Evolutionary conservation across 2,113 vertebrate genomes (phyloP), one percentile per base, ranked within the genome.

Genomic region (Lepus timidus): DNA sequence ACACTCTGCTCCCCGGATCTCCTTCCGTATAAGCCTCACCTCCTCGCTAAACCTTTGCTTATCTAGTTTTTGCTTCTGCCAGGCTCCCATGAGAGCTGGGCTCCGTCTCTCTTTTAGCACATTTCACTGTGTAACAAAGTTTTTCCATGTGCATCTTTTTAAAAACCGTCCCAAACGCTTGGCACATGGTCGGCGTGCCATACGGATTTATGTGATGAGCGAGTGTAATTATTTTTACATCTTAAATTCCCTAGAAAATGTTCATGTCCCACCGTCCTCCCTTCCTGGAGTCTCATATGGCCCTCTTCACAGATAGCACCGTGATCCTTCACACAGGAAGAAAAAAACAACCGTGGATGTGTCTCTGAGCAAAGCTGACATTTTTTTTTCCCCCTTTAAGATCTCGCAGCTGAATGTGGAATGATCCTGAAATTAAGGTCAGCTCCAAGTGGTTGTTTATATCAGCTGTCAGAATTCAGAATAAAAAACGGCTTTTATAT

Each of bases 391-490:
- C 14, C 8, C 51, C 65, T 81, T 88, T 96, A 90, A 94, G 79
- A 81, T 93, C 44, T 88, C 78, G 11, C 49, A 44, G 23, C 58
- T 93, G 68, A 86, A 88, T 95, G 62, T 88, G 39, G 61, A 96
- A 90, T 93, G 79, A 96, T 95, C 90, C 78, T 74, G 73, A 96
- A 96, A 96, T 94, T 88, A 96, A 97, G 93, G 95, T 96, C 91
- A 88, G 29, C 52, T 22, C 39, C 71, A 29, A 39, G 73, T 81
- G 36, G 7, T 90, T 61, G 7, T 96, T 97, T 97, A 93, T 92
- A 95, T 74, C 23, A 85, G 58, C 79, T 95, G 92, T 93, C 89
- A 92, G 74, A 78, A 8, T 88, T 65, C 23, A 39, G 90, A 95
- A 96, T 95, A 91, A 65, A 64, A 95, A 76, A 67, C 61, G 31